phyloP scores from a whole-genome alignment of 2,797 vertebrate species.

The Sarcophilus harrisii region DNA sequence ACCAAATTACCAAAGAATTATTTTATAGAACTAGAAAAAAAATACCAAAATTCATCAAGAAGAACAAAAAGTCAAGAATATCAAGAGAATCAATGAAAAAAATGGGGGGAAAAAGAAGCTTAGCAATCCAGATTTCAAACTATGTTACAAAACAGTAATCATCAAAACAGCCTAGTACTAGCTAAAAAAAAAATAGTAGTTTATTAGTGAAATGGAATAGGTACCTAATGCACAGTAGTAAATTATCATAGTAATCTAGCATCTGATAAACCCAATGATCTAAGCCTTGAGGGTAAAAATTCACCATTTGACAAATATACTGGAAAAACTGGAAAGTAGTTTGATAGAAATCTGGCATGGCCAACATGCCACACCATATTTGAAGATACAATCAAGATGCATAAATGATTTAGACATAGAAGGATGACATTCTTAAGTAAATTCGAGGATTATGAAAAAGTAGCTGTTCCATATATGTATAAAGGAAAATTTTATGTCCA shows the following conservation, averaged over 20 bases:
- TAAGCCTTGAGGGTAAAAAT: background rate
- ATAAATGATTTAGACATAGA: too few species aligned
- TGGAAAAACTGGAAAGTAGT: background rate
- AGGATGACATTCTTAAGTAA: too few species aligned
- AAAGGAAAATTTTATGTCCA: too few species aligned
- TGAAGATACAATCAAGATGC: too few species aligned
- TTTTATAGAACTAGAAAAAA: background rate
- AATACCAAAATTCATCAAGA: background rate
- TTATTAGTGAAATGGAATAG: background rate
- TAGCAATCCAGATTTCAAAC: background rate
- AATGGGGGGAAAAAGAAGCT: background rate
- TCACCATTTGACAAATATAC: background rate
- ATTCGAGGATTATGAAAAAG: too few species aligned
- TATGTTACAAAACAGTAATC: background rate
- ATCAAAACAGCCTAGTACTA: background rate
- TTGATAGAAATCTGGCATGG: background rate
- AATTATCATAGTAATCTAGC: background rate
- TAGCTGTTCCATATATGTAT: too few species aligned
- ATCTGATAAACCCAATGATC: background rate
- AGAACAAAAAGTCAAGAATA: background rate
- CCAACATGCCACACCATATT: background rate
- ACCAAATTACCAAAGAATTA: background rate
- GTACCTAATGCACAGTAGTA: background rate
- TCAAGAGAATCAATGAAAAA: background rate
- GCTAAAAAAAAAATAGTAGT: background rate